Conservation (phyloP, 53 echinoderm and acorn worm species). For the Antedon mediterranea region DNA sequence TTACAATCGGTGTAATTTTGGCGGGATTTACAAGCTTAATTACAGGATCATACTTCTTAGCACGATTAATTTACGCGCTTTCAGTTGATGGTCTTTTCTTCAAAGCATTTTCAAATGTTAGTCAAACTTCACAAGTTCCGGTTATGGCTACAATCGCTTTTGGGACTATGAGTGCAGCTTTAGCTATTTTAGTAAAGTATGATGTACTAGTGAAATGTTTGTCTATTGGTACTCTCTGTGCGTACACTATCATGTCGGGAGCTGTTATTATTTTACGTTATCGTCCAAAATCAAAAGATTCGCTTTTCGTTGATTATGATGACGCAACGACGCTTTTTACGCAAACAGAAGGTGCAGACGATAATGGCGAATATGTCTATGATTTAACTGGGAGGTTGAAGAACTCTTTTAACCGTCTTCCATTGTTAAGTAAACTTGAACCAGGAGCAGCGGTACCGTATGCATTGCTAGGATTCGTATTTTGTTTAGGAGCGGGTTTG, state of each 20-base stretch:
- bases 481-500: not conserved
- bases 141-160: constrained; percentile 36
- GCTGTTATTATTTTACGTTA: constrained; percentile 41
- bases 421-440: not conserved
- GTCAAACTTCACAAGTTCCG: constrained; percentile 37
- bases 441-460: not conserved
- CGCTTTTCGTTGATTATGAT: not conserved
- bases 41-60: constrained; percentile 31
- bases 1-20: constrained; percentile 37
- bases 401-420: not conserved
- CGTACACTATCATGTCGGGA: constrained; percentile 46
- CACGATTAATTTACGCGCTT: constrained; percentile 57
- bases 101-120: constrained; percentile 21
- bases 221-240: constrained; percentile 46
- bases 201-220: constrained; percentile 40
- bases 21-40: constrained; percentile 31
- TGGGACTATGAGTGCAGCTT: constrained; percentile 23
- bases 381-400: not conserved
- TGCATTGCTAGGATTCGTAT: not conserved
- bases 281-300: constrained; percentile 6
- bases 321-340: not conserved
- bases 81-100: constrained; percentile 60
- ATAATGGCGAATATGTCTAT: not conserved
- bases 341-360: not conserved
- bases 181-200: constrained; percentile 35